These are phyloP conservation scores for Anadara kagoshimensis DNA, from an alignment of 1,140 invertebrate genomes.

Conservation along the genomic window DNA sequence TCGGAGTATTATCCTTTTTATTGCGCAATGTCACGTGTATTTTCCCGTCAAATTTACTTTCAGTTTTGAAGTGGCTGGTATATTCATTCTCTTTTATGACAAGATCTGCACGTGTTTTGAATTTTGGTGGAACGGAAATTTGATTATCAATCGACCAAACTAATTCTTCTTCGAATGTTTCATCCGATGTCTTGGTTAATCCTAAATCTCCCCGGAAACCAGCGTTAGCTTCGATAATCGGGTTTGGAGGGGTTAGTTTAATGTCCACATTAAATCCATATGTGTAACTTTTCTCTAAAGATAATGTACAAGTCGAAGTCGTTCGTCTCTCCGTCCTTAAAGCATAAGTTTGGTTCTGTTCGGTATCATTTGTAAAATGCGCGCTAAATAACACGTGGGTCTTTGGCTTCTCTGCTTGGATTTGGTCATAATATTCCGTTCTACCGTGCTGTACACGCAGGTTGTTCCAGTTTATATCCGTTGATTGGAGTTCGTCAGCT, in stretches of 20 bases:
- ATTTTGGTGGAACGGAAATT: constrained; percentile 73
- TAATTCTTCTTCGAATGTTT: constrained; percentile 73
- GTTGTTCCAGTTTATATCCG: constrained; percentile 59
- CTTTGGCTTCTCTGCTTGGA: constrained; percentile 51
- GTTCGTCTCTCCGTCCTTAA: constrained; percentile 64
- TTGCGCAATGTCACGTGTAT: constrained; percentile 70
- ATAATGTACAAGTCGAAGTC: constrained; percentile 63
- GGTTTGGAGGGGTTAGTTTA: constrained; percentile 62
- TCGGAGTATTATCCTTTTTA: constrained; percentile 67
- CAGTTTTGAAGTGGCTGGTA: constrained; percentile 73
- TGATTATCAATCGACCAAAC: constrained; percentile 75
- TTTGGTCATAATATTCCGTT: constrained; percentile 52
- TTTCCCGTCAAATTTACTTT: constrained; percentile 71
- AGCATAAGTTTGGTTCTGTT: constrained; percentile 57
- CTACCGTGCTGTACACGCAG: constrained; percentile 54
- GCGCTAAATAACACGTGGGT: constrained; percentile 64
- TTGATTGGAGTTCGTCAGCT: constrained; percentile 56
- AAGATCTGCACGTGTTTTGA: constrained; percentile 74
- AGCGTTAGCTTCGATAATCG: constrained; percentile 75
- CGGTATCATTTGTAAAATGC: constrained; percentile 64
- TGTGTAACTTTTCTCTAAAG: constrained; percentile 54
- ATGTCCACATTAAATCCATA: constrained; percentile 55
- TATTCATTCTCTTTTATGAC: constrained; percentile 75
- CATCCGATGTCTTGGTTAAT: constrained; percentile 71
- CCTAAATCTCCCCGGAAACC: constrained; percentile 75